Base-by-base conservation (phyloP, 2,888 invertebrate genomes). In the Calephelis perditalis region DNA sequence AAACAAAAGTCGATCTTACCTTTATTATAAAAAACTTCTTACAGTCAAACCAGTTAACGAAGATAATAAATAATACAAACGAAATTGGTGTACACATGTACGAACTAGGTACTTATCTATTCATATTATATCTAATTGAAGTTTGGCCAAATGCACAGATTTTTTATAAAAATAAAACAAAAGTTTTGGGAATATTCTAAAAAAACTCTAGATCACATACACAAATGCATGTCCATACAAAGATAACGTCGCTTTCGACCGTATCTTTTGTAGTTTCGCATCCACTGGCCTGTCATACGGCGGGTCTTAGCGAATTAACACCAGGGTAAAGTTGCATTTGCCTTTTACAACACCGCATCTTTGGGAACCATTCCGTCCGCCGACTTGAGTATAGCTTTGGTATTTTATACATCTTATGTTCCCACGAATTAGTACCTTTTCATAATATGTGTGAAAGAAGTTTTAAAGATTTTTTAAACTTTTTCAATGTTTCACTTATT, bases 251-350 rank as follows among this genome's bases (percentile, higher is more conserved):
- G 63, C 68, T 73, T 70, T 71, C 68, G 72, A 67, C 71, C 75
- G 75, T 81, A 85, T 82, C 82, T 82, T 85, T 84, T 85, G 86
- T 85, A 80, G 79, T 78, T 78, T 79, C 76, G 78, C 81, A 81
- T 82, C 76, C 76, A 75, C 71, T 75, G 78, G 66, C 77, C 86
- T 87, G 88, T 89, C 87, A 86, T 81, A 83, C 76, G 70, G 75
- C 79, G 73, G 73, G 77, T 75, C 80, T 81, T 73, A 75, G 83
- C 85, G 86, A 86, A 89, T 88, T 87, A 88, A 88, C 88, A 84
- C 86, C 74, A 70, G 74, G 77, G 79, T 81, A 79, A 69, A 77
- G 79, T 78, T 79, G 78, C 78, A 76, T 77, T 78, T 52, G 52
- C 26, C 58, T 65, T 67, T 66, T 69, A 66, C 63, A 59, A 57